Evolutionary conservation across 2,113 vertebrate species (phyloP).

Genomic region (Zingel zingel): DNA sequence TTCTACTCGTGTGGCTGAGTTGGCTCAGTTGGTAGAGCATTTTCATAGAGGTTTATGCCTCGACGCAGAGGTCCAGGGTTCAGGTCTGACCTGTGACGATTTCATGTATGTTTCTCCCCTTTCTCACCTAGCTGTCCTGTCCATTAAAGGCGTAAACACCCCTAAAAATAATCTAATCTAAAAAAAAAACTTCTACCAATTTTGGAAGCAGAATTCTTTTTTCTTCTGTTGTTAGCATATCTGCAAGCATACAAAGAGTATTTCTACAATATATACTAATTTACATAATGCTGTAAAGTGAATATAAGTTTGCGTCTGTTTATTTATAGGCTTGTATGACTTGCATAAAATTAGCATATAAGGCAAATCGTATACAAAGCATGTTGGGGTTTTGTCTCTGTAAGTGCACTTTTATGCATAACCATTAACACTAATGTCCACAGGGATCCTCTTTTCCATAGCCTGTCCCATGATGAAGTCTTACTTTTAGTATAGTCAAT

Average conservation of each 20-base stretch:
- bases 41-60: too few relatives aligned
- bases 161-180: too few relatives aligned
- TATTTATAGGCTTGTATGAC: not conserved
- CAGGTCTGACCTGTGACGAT: too few relatives aligned
- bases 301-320: not conserved
- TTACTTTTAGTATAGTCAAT: not conserved
- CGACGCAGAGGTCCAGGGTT: too few relatives aligned
- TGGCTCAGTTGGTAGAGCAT: too few relatives aligned
- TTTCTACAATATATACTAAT: not conserved
- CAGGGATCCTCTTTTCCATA: not conserved
- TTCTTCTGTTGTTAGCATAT: not conserved
- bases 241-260: not conserved
- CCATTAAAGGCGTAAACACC: too few relatives aligned
- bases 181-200: not conserved
- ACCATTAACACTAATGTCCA: not conserved
- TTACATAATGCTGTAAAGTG: not conserved
- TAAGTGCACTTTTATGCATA: not conserved
- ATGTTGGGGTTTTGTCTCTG: not conserved
- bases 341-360: not conserved
- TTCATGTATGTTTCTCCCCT: too few relatives aligned
- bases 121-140: too few relatives aligned
- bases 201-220: not conserved
- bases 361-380: not conserved
- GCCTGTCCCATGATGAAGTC: not conserved
- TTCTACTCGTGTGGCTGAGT: too few relatives aligned